Evolutionary conservation across 2,113 vertebrate genomes (phyloP), one percentile per base, ranked within the genome.

Genomic region (Tor tambroides): DNA sequence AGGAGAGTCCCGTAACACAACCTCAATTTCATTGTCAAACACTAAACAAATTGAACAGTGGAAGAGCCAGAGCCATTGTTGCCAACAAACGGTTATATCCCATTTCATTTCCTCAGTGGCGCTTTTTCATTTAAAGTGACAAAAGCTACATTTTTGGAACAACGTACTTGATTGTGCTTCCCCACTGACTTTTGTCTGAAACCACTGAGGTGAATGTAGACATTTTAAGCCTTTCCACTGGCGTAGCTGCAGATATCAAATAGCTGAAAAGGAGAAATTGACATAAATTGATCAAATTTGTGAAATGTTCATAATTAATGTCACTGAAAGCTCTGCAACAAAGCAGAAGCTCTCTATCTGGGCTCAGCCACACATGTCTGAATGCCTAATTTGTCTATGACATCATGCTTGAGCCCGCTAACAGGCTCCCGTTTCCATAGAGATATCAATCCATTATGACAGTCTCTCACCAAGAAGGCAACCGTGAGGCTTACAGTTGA

Each of bases 401-500:
- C 81, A 83, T 83, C 81, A 83, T 82, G 59, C 80, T 38, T 79
- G 56, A 67, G 56, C 56, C 46, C n/a, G 23, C 77, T 71, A 72
- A 80, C 63, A 41, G 77, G 61, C 77, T 59, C 23, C 85, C 28
- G 85, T 86, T 72, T 41, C 85, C 85, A 86, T 86, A 72, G 85
- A 82, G 77, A 86, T 72, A 80, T 86, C 85, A 81, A 81, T 86
- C 67, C 78, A 86, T 72, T 56, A 74, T 74, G 78, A 86, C 65
- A 72, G 85, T 86, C 80, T 78, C 74, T 51, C 85, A 56, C 61
- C 46, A 71, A 32, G 43, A 67, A 67, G 65, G 63, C 65, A 51
- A 71, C 85, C 28, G 49, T 80, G 21, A 86, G 77, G 30, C 32
- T 30, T 80, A 71, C 35, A 74, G 65, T 83, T 71, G 81, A 83